Evolutionary conservation across 2,113 vertebrate genomes (phyloP).

Genomic region (Albula glossodonta): DNA sequence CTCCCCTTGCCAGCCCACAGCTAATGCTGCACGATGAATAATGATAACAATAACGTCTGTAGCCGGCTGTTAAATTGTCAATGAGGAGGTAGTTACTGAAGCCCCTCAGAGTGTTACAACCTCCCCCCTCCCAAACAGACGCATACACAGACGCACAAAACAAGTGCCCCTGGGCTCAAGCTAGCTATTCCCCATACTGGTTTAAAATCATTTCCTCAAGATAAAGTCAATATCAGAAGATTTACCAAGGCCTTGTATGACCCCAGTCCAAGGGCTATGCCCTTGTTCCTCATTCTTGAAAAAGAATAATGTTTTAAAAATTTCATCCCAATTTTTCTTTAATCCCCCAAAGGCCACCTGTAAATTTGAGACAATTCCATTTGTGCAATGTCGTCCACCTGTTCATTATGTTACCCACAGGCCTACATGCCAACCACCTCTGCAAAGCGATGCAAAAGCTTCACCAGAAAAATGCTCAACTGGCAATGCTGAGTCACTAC

Average conservation of each 20-base stretch:
- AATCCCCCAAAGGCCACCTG: too few species aligned
- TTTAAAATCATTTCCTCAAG: background rate
- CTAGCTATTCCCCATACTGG: background rate
- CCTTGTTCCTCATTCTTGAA: too few species aligned
- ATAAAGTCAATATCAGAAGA: background rate
- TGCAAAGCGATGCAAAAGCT: too few species aligned
- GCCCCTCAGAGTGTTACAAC: background rate
- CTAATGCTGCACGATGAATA: slow-evolving; percentile 19
- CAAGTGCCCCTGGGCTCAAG: too few species aligned
- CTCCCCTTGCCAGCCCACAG: slow-evolving; percentile 9
- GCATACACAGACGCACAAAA: background rate
- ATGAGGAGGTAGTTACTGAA: slow-evolving; percentile 4
- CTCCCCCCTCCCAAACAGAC: background rate
- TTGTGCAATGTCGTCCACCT: too few species aligned
- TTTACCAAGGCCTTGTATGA: background rate
- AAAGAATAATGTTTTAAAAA: too few species aligned
- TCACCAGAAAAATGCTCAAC: too few species aligned
- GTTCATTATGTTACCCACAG: too few species aligned
- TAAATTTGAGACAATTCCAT: too few species aligned
- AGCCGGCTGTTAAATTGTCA: slow-evolving; percentile 18
- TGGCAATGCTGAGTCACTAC: too few species aligned
- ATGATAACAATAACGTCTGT: slow-evolving; percentile 31
- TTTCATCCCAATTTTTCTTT: too few species aligned
- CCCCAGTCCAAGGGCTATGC: background rate
- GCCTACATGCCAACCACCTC: too few species aligned